Evolutionary conservation across 2,113 vertebrate species (phyloP).

Genomic region (Setophaga coronata): DNA sequence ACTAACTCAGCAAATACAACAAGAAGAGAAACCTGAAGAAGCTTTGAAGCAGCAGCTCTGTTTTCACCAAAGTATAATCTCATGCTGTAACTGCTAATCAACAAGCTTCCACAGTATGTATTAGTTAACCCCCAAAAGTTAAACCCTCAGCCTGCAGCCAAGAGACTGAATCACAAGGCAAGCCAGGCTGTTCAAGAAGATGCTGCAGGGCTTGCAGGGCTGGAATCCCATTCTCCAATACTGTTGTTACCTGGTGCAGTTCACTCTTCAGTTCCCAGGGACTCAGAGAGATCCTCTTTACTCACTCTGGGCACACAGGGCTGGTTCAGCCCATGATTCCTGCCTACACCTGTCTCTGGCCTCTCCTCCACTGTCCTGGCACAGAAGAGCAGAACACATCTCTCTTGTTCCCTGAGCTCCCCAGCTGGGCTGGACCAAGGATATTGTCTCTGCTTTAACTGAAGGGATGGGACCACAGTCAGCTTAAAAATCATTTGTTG

Average conservation of each 20-base stretch:
- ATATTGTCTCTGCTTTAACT: neutral
- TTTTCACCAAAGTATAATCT: neutral
- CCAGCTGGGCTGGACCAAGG: neutral
- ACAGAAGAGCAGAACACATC: rapidly evolving
- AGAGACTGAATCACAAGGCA: neutral
- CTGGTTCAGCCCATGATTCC: neutral
- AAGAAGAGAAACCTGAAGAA: neutral
- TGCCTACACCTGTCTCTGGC: neutral
- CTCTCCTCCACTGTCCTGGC: neutral
- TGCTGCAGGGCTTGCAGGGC: neutral
- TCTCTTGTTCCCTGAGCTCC: neutral
- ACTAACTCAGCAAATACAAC: neutral
- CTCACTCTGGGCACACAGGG: neutral
- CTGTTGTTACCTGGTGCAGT: neutral
- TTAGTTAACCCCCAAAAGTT: neutral
- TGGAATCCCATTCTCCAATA: neutral
- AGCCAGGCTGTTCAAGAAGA: neutral
- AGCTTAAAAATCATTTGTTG: neutral
- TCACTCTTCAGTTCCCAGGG: neutral
- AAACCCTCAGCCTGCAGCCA: neutral
- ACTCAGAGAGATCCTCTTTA: neutral
- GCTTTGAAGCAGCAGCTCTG: neutral
- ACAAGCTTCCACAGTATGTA: neutral
- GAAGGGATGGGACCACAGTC: neutral
- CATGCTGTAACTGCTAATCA: neutral